phyloP scores from a whole-genome alignment of 1,140 invertebrate species.

The Probaryconus sp. region DNA sequence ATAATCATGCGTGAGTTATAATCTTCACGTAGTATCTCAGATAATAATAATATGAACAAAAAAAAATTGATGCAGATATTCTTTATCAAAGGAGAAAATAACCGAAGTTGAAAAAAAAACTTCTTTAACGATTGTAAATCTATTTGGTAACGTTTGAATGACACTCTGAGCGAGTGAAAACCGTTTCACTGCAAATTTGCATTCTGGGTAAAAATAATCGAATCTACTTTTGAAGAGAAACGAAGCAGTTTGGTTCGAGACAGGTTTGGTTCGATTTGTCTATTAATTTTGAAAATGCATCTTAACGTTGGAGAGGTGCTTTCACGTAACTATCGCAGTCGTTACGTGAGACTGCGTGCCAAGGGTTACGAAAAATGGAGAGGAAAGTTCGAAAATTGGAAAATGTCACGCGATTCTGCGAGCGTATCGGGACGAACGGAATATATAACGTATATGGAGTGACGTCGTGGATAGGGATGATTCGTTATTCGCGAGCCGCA shows the following conservation, averaged over 20 bases:
- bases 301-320: constrained; percentile 19
- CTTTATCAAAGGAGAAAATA: too few species aligned
- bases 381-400: constrained; percentile 55
- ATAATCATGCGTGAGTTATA: too few species aligned
- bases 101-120: too few species aligned
- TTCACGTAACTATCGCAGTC: constrained; percentile 22
- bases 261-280: constrained; percentile 18
- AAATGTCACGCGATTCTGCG: constrained; percentile 56
- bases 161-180: constrained; percentile 6
- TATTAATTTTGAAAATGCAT: constrained; percentile 45
- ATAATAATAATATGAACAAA: too few species aligned
- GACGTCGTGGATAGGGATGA: constrained; percentile 44
- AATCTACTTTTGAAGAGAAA: constrained; percentile 30
- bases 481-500: constrained; percentile 56
- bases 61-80: too few species aligned
- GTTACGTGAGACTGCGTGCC: constrained; percentile 32
- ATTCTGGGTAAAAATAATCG: constrained; percentile 26
- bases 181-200: constrained; percentile 12
- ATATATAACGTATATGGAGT: constrained; percentile 40
- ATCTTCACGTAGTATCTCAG: too few species aligned
- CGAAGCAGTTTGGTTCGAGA: constrained; percentile 30
- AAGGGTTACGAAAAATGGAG: constrained; percentile 49
- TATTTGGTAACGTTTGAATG: too few species aligned
- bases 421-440: constrained; percentile 37
- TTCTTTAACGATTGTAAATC: too few species aligned